phyloP scores from a whole-genome alignment of 1,140 invertebrate genomes.

The Drosophila gunungcola region DNA sequence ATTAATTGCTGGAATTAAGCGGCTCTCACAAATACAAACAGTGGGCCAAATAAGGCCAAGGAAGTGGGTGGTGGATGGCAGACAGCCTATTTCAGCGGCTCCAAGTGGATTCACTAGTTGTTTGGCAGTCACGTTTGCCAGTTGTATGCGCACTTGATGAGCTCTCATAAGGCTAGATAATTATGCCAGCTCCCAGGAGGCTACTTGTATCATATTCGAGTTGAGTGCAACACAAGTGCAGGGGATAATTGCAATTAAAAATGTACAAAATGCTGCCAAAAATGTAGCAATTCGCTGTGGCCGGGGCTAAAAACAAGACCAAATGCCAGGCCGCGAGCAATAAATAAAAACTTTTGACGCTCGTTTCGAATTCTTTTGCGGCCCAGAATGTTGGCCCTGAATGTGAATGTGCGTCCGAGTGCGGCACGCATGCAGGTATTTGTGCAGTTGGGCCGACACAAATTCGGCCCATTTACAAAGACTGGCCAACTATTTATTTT shows the following conservation, averaged over 20 bases:
- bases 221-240: constrained; percentile 30
- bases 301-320: constrained; percentile 41
- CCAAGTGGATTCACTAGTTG: not conserved
- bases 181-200: constrained; percentile 43
- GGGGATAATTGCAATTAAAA: constrained; percentile 60
- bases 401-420: constrained; percentile 40
- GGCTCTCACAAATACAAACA: constrained; percentile 69
- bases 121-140: constrained; percentile 36
- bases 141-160: constrained; percentile 56
- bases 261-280: constrained; percentile 56
- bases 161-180: constrained; percentile 43
- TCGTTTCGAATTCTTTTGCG: constrained; percentile 68
- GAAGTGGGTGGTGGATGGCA: not conserved
- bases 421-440: constrained; percentile 64
- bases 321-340: constrained; percentile 39
- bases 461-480: constrained; percentile 52
- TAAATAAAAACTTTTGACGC: constrained; percentile 80
- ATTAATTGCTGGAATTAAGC: constrained; percentile 83
- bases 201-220: constrained; percentile 17
- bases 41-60: constrained; percentile 9
- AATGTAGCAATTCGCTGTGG: constrained; percentile 29
- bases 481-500: constrained; percentile 62
- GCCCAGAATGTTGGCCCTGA: constrained; percentile 49
- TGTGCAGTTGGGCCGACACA: constrained; percentile 35
- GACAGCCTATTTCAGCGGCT: constrained; percentile 1